Evolutionary conservation across 1,140 invertebrate genomes (phyloP).

Genomic region (Eurytemora carolleeae): DNA sequence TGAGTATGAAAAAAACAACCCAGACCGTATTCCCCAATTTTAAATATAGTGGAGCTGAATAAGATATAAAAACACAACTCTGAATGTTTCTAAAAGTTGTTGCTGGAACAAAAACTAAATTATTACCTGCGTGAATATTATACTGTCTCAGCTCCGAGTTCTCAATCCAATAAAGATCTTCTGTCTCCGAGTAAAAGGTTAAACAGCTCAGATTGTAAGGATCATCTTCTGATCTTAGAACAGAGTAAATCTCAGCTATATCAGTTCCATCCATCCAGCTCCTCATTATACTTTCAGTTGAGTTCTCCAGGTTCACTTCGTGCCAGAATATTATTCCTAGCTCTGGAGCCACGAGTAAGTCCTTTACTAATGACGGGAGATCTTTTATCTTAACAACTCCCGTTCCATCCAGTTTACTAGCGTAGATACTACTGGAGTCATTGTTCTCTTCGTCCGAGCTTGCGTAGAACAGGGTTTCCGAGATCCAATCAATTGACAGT

Average conservation of each 20-base stretch:
- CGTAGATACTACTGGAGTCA: slow-evolving; percentile 37
- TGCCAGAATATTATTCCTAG: slow-evolving; percentile 31
- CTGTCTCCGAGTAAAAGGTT: too few relatives aligned
- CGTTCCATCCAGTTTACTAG: slow-evolving; percentile 43
- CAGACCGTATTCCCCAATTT: too few relatives aligned
- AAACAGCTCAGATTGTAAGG: too few relatives aligned
- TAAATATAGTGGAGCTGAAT: too few relatives aligned
- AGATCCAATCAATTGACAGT: slow-evolving; percentile 52
- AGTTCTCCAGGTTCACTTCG: slow-evolving; percentile 24
- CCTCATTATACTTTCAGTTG: slow-evolving; percentile 33
- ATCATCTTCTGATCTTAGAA: neutral
- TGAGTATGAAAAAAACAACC: too few relatives aligned
- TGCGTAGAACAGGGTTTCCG: slow-evolving; percentile 45
- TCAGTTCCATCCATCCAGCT: slow-evolving; percentile 43
- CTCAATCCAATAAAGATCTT: too few relatives aligned
- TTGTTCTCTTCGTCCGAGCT: slow-evolving; percentile 28
- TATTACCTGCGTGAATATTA: too few relatives aligned
- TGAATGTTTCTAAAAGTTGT: too few relatives aligned
- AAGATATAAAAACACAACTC: too few relatives aligned
- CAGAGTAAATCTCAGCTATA: slow-evolving; percentile 27
- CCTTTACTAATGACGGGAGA: slow-evolving; percentile 18
- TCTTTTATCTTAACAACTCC: slow-evolving; percentile 33
- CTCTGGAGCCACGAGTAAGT: neutral
- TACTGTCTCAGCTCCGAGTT: too few relatives aligned
- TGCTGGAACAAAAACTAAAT: too few relatives aligned